Conservation (phyloP, 2,113 vertebrate genomes). For the Peromyscus polionotus region DNA sequence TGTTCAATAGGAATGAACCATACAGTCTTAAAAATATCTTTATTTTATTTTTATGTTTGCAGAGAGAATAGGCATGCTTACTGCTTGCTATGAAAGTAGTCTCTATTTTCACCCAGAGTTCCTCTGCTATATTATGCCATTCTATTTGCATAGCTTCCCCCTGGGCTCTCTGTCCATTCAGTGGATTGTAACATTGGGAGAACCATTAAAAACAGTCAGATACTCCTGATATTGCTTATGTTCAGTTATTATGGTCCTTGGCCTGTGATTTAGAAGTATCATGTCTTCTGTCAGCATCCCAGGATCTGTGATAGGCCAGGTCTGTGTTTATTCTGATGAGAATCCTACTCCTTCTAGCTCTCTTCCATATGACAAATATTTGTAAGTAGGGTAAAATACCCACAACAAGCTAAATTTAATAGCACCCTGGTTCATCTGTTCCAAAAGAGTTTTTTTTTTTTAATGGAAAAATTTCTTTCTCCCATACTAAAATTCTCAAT, state of each 20-base stretch:
- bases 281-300: background rate
- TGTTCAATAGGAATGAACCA: background rate
- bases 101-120: background rate
- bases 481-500: background rate
- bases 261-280: background rate
- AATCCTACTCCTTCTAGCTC: background rate
- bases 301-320: background rate
- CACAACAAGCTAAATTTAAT: background rate
- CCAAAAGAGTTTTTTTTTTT: background rate
- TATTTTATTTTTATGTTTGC: background rate
- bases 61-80: background rate
- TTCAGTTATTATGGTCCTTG: background rate
- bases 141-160: background rate
- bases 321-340: background rate
- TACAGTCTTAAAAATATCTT: background rate
- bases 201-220: background rate
- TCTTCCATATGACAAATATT: background rate
- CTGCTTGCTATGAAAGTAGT: background rate
- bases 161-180: background rate
- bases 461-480: background rate
- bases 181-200: background rate
- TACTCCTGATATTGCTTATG: background rate
- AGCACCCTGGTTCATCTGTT: background rate
- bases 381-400: background rate
- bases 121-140: background rate